These are phyloP conservation scores for Neotoma lepida DNA, from an alignment of 2,113 vertebrate species.

Conservation along the genomic window DNA sequence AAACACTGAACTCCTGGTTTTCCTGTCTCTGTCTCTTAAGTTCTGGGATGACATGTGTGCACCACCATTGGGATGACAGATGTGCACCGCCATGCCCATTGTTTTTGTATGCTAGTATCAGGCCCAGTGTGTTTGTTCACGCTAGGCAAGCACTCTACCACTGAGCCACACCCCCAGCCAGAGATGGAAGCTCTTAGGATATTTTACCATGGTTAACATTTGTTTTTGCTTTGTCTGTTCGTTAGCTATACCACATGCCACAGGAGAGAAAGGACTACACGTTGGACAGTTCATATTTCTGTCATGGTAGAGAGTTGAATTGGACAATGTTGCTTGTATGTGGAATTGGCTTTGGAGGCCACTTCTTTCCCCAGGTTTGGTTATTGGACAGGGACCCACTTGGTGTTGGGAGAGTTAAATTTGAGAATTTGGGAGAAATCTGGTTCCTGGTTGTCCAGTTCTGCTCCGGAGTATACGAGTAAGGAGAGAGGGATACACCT, in stretches of 20 bases:
- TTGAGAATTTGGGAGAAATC: background rate
- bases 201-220: background rate
- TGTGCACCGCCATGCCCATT: no score
- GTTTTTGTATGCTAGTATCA: background rate
- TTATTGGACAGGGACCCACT: background rate
- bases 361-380: no score
- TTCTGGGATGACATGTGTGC: background rate
- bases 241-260: background rate
- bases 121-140: background rate
- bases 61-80: background rate
- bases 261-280: background rate
- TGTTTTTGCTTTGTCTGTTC: background rate
- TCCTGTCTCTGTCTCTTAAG: background rate
- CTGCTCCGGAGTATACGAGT: rapidly evolving
- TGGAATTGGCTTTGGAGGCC: no score
- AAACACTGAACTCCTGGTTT: background rate
- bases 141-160: background rate
- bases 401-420: background rate
- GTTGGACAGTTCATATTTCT: background rate
- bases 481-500: background rate
- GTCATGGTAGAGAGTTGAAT: background rate
- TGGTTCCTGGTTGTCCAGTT: background rate
- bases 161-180: background rate
- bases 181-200: background rate
- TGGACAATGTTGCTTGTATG: rapidly evolving